Evolutionary conservation across 2,888 invertebrate genomes (phyloP).

Genomic region (Nemoura dubitans): DNA sequence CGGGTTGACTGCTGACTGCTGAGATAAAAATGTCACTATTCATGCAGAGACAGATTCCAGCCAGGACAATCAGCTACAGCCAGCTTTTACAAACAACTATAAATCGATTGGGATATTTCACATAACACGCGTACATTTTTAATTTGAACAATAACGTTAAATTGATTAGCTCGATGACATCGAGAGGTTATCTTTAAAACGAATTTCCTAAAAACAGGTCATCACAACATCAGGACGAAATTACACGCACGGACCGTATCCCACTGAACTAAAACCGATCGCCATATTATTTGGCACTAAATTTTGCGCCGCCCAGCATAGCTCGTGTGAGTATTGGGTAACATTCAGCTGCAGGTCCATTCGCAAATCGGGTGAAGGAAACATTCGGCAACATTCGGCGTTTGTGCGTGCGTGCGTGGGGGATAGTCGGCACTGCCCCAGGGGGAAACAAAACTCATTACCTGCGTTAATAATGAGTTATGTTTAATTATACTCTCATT

Average conservation of each 20-base stretch:
- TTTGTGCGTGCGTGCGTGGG: background rate
- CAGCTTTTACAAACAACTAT: background rate
- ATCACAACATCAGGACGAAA: background rate
- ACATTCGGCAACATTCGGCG: background rate
- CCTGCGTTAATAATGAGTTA: conserved; percentile 23
- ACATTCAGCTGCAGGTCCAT: background rate
- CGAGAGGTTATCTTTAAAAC: background rate
- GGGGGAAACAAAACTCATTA: conserved; percentile 22
- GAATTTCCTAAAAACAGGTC: background rate
- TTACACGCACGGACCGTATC: background rate
- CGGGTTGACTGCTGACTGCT: too few species aligned
- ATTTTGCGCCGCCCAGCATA: background rate
- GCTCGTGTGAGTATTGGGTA: background rate
- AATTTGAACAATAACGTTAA: background rate
- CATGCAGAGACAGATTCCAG: too few species aligned
- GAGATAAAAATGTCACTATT: too few species aligned
- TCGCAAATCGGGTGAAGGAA: too few species aligned
- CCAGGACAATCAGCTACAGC: too few species aligned
- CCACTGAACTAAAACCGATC: background rate
- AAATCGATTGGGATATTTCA: background rate
- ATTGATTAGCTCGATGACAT: background rate
- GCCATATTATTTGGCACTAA: background rate
- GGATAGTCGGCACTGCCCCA: background rate
- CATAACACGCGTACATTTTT: background rate
- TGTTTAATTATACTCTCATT: conserved; percentile 33